Conservation (phyloP, 2,113 vertebrate species). For the Sceloporus tristichus region DNA sequence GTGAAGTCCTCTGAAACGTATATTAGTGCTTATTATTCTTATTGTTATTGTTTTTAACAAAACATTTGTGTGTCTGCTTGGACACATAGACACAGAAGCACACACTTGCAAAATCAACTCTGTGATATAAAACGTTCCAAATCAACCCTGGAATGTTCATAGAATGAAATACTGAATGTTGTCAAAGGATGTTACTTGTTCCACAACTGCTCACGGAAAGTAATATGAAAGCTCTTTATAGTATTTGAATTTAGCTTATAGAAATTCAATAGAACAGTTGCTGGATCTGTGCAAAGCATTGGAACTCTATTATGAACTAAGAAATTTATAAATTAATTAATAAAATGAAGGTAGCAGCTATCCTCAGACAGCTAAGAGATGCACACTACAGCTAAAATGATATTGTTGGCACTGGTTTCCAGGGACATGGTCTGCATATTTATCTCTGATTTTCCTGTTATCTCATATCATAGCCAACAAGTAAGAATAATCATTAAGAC, state of each 20-base stretch:
- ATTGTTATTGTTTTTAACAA: no score
- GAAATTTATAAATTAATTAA: background rate
- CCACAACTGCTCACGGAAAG: fast-evolving
- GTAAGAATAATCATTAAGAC: background rate
- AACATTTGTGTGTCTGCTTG: no score
- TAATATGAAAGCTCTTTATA: fast-evolving
- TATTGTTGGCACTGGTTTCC: background rate
- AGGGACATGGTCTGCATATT: background rate
- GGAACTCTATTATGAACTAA: background rate
- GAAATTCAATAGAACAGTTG: background rate
- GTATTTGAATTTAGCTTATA: background rate
- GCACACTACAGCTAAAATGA: fast-evolving
- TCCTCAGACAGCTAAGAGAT: background rate
- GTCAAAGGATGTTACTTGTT: background rate
- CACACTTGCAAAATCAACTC: background rate
- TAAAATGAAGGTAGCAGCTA: background rate
- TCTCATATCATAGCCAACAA: background rate
- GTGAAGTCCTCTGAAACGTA: background rate
- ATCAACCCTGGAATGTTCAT: constrained; percentile 3
- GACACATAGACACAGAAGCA: no score
- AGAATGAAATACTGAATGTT: constrained; percentile 6
- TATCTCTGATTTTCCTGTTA: fast-evolving
- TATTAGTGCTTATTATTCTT: no score
- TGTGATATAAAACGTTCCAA: background rate
- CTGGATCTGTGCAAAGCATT: fast-evolving